Base-by-base conservation (phyloP, 2,797 vertebrate genomes). In the Hozukius guyotensis region DNA sequence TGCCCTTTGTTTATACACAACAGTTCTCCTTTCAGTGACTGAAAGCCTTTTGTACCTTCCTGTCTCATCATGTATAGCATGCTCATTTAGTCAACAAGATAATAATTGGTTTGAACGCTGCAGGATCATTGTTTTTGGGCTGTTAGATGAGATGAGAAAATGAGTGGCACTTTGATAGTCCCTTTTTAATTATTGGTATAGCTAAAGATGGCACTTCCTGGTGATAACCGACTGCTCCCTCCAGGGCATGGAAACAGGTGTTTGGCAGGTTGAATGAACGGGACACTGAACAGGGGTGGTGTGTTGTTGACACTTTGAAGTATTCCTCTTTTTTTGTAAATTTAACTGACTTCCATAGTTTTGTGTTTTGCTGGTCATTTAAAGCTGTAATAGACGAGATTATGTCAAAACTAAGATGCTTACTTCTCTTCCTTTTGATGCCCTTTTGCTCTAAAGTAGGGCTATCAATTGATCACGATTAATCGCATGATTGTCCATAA, bases 1-100 rank as follows among this genome's bases (percentile, higher is more conserved):
- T 18, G 57, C 4, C 75, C 72, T 92, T 94, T 92, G 88, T 93
- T 88, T 65, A 36, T 57, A 63, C 52, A 77, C 72, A 85, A 89
- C 84, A 89, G 86, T 92, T 74, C 85, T 72, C 67, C 84, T 86
- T 82, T 81, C 74, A 74, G 38, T 2, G 10, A 57, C 76, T 80
- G 75, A 86, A 53, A 46, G 75, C 46, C 81, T 64, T 92, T 88
- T 93, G 85, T 87, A 61, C 49, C 18, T 73, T 74, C 53, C 69
- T 65, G 25, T 83, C 69, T 85, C 85, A 74, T 77, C 62, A n/a
- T 71, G 55, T 73, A 42, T 3, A 80, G 56, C 55, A 12, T 81
- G 60, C 77, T 85, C 46, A 36, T 64, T 80, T 61, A 57, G 46
- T 86, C 42, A 81, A 75, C 64, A 31, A 80, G 67, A 60, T 71